Percentiles rank a stretch among this genome's conserved stretches.
Evolutionary conservation across 2,113 vertebrate genomes (phyloP).

Genomic region (Cryptotis parvus): DNA sequence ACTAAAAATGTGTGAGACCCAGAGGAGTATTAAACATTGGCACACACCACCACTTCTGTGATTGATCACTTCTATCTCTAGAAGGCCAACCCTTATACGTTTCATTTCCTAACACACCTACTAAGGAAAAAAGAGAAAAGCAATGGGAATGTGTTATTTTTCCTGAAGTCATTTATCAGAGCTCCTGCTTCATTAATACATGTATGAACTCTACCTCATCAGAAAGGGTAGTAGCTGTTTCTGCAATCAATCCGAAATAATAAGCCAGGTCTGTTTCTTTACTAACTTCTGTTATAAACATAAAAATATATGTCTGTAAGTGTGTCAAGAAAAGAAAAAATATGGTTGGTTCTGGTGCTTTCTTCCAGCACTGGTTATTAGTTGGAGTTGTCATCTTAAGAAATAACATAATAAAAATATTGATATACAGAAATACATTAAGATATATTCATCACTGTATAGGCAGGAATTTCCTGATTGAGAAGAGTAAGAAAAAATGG

Average conservation of each 20-base stretch:
- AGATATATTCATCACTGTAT: constrained; percentile 20
- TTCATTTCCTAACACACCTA: background rate
- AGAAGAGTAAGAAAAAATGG: background rate
- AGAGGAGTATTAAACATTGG: background rate
- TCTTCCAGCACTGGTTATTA: constrained; percentile 59
- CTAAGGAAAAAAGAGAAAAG: background rate
- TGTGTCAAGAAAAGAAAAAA: constrained; percentile 70
- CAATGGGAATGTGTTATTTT: constrained; percentile 25
- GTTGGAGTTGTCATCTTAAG: constrained; percentile 61
- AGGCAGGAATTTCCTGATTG: background rate
- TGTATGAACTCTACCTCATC: constrained; percentile 18
- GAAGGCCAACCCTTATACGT: background rate
- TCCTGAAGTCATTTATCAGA: constrained; percentile 52
- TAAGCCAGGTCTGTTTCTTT: constrained; percentile 64
- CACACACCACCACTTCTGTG: background rate
- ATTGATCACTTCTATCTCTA: background rate
- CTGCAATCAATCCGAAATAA: constrained; percentile 66
- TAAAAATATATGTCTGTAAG: constrained; percentile 55
- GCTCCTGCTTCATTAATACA: constrained; percentile 48
- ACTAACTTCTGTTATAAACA: constrained; percentile 64
- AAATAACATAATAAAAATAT: constrained; percentile 69
- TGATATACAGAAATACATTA: constrained; percentile 66
- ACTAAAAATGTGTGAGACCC: background rate
- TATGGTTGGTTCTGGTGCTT: constrained; percentile 54
- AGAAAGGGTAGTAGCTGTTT: constrained; percentile 61